Evolutionary conservation across 2,113 vertebrate species (phyloP).

Genomic region (Percopsis transmontana): DNA sequence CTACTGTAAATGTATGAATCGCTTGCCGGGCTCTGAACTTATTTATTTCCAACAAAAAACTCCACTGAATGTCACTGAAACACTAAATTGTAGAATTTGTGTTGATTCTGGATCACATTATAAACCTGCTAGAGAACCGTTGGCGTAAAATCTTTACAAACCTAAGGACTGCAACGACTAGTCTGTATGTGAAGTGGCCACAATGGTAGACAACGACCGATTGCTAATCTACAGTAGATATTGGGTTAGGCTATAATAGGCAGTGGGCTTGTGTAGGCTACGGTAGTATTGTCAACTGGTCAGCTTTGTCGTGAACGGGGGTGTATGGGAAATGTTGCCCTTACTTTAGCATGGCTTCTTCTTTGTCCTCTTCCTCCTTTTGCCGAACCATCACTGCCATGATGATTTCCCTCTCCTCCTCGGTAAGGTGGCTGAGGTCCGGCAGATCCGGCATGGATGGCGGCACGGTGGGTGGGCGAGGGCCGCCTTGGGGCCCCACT

Average conservation of each 20-base stretch:
- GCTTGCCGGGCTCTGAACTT: background rate
- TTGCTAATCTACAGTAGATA: conserved; percentile 15
- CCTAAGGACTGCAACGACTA: background rate
- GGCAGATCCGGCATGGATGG: conserved; percentile 93
- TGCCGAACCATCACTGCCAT: conserved; percentile 99
- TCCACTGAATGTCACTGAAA: background rate
- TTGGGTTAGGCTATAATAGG: conserved; percentile 10
- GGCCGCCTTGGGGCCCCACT: conserved; percentile 91
- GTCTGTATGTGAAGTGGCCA: conserved; percentile 16
- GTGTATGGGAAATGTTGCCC: conserved; percentile 50
- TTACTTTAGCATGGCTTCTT: conserved; percentile 99
- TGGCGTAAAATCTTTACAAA: background rate
- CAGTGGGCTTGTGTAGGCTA: background rate
- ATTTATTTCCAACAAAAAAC: background rate
- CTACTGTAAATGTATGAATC: conserved; percentile 16
- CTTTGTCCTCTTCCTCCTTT: conserved; percentile 96
- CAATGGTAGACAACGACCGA: background rate
- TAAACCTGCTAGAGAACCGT: conserved; percentile 6
- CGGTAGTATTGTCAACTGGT: background rate
- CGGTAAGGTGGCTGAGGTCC: conserved; percentile 98
- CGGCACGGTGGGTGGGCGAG: conserved; percentile 91
- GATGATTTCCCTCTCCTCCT: conserved; percentile 96
- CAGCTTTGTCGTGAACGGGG: conserved; percentile 35
- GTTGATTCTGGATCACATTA: background rate
- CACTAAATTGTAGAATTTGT: background rate